Base-by-base conservation (phyloP, 64 coral and sea anemone genomes). In the Orbicella faveolata region DNA sequence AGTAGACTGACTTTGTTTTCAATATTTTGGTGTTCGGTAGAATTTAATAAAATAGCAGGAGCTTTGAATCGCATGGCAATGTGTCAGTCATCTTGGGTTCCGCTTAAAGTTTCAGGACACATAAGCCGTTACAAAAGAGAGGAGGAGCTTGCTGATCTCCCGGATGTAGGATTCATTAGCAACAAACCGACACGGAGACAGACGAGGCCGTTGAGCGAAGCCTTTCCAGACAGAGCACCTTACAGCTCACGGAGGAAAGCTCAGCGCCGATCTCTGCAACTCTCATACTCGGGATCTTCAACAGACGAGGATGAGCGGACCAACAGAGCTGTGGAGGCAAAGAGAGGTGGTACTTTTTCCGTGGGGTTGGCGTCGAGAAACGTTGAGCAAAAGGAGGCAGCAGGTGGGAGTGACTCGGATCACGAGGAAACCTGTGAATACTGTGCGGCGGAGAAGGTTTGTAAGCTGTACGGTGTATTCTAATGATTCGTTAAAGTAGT, bases 351-450 rank as follows among this genome's bases (percentile, higher is more conserved):
- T 11, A 99, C 97, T 15, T 99, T 99, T 90, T 69, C 97, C 2
- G 97, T 99, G 63, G 97, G 97, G 17, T 77, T 99, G 26, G 94
- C 94, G 9, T 89, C 97, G 4, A 87, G 97, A 72, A 93, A 94
- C 23, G 57, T 94, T 73, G 83, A 66, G 8, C 75, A 88, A 25
- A 83, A 91, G 57, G 36, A 82, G 8, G 81, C 78, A 37, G 79
- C 39, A 14, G 75, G 88, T 7, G 93, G 87, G 25, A 79, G 81
- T 53, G 97, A 89, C 11, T 90, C 94, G 26, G 97, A 95, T 15
- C 94, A 99, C 30, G 94, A 96, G 34, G 97, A 99, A 81, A 81
- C 91, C 0, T 99, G 97, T 91, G 97, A 99, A 93, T 99, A 97
- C 36, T 97, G 95, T 74, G 85, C 89, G 9, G 95, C 95, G 41